Conservation (phyloP, 2,113 vertebrate species). For the Hemichromis elongatus region DNA sequence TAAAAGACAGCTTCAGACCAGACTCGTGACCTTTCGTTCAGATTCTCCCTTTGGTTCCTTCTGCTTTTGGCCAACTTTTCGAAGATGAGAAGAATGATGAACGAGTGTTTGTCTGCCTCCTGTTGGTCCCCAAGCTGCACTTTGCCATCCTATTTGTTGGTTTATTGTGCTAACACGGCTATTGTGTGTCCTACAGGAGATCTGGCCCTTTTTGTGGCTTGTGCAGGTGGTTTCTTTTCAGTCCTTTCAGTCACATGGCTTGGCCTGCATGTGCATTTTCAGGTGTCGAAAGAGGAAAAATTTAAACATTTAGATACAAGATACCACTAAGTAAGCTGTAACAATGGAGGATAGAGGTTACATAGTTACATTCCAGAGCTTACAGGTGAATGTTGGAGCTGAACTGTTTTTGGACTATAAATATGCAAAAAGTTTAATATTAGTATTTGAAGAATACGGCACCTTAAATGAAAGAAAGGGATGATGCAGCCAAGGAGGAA, state of each 20-base stretch:
- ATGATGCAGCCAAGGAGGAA: accelerated
- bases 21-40: neutral
- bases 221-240: neutral
- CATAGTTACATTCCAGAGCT: neutral
- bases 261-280: neutral
- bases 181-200: neutral
- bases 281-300: neutral
- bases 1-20: neutral
- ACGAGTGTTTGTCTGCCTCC: neutral
- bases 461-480: neutral
- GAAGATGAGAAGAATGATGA: neutral
- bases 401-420: neutral
- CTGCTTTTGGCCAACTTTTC: neutral
- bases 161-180: neutral
- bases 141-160: neutral
- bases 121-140: neutral
- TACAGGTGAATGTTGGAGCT: neutral
- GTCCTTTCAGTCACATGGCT: neutral
- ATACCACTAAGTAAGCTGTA: accelerated
- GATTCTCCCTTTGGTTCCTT: neutral
- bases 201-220: neutral
- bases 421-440: neutral
- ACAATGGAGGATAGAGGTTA: neutral
- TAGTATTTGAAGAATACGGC: neutral
- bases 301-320: accelerated